Evolutionary conservation across 2,797 vertebrate genomes (phyloP), one percentile per base, ranked within the genome.

Genomic region (Sciurus carolinensis): DNA sequence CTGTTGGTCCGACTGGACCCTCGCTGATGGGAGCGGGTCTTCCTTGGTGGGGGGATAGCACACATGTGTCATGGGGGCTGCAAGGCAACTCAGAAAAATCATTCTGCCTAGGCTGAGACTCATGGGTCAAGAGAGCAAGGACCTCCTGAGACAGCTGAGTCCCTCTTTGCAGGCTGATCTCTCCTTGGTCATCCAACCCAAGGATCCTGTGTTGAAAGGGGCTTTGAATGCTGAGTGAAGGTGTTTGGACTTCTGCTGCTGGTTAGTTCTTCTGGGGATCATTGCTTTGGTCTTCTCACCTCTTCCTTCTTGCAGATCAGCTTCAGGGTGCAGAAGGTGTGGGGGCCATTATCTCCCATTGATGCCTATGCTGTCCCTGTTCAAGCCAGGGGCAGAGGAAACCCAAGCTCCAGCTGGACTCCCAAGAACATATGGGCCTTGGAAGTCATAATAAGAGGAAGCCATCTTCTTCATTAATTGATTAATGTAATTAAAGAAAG

Each of bases 401-500:
- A 88, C 15, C 11, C 42, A 81, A 22, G 5, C 69, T 94, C 64
- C 85, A 89, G 91, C 75, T 80, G 76, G 85, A 94, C 44, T 44
- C 86, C 71, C 0, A 59, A 85, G 97, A 98, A 95, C 67, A 90
- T 83, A 67, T 80, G 96, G 95, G 44, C 95, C 94, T 94, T 91
- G 95, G 91, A 76, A 90, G 94, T 97, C 97, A 94, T 85, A 91
- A 84, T 92, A 96, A 57, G 66, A 87, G 96, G 97, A 97, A 98
- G 30, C 95, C 95, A 96, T 96, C 94, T 96, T 92, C 95, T 97
- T 97, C 96, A 96, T 97, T 98, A 98, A 98, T 98, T 98, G 98
- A 98, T 98, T 98, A 98, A 98, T 96, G 97, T 97, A 98, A 98
- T 98, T 97, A 98, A 97, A 94, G 92, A 97, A 96, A 98, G 95